phyloP scores from a whole-genome alignment of 2,113 vertebrate genomes.

The Actinemys pallida region DNA sequence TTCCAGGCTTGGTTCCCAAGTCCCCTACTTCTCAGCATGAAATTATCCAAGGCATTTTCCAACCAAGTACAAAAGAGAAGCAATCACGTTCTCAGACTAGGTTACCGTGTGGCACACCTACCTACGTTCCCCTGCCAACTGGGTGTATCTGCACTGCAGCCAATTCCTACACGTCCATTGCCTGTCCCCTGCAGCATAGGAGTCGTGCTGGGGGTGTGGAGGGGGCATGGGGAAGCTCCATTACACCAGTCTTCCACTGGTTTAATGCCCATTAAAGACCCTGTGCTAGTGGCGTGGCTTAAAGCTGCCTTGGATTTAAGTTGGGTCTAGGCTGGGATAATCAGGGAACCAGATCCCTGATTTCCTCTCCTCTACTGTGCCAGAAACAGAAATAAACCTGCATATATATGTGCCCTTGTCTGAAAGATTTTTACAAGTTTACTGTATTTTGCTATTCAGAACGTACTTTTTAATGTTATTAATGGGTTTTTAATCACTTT shows the following conservation, averaged over 20 bases:
- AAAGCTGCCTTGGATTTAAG: background rate
- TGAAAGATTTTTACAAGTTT: constrained; percentile 61
- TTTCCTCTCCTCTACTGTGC: background rate
- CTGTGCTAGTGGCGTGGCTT: background rate
- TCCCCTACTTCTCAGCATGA: background rate
- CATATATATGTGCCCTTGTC: background rate
- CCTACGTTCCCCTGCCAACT: background rate
- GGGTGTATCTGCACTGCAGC: background rate
- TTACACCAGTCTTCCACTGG: background rate
- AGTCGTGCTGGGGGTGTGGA: background rate
- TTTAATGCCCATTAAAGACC: background rate
- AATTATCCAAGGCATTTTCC: background rate
- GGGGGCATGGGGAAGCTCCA: background rate
- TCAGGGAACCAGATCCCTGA: background rate
- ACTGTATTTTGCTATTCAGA: constrained; percentile 61
- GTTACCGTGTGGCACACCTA: background rate
- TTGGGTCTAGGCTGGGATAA: background rate
- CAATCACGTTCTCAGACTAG: background rate
- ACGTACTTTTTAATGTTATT: constrained; percentile 76
- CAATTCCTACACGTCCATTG: background rate
- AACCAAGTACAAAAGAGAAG: background rate
- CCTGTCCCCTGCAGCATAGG: background rate
- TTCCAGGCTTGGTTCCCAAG: background rate
- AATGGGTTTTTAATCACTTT: constrained; percentile 76
- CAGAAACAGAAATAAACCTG: background rate